Conservation (phyloP, 2,888 invertebrate genomes). For the Gerris lacustris region DNA sequence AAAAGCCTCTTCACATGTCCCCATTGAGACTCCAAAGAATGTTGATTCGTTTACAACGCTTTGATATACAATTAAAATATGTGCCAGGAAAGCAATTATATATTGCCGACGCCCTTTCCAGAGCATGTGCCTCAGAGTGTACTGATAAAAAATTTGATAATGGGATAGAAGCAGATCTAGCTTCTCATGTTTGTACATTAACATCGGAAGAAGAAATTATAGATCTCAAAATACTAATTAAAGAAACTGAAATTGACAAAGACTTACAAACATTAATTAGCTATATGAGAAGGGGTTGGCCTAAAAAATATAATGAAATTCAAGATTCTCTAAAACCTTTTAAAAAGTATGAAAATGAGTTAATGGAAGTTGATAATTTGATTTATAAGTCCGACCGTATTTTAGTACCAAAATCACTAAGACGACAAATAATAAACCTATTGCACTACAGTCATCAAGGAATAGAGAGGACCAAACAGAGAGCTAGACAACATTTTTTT, state of each 20-base stretch:
- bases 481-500: background rate
- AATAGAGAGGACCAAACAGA: background rate
- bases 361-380: background rate
- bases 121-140: background rate
- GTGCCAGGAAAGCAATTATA: background rate
- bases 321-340: background rate
- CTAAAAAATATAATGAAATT: slow-evolving; percentile 1
- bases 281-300: background rate
- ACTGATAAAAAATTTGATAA: background rate
- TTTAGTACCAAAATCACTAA: background rate
- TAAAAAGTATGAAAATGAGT: background rate
- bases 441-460: background rate
- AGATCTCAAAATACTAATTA: background rate
- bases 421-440: background rate
- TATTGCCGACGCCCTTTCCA: background rate
- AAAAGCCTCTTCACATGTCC: background rate
- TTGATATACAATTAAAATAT: background rate
- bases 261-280: background rate
- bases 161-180: background rate
- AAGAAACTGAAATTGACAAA: background rate
- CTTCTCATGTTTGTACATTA: background rate
- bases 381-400: background rate
- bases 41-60: no score
- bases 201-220: background rate
- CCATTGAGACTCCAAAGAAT: background rate